Evolutionary conservation across 2,888 invertebrate species (phyloP), one percentile per base, ranked within the genome.

Genomic region (Tortrix viridana): DNA sequence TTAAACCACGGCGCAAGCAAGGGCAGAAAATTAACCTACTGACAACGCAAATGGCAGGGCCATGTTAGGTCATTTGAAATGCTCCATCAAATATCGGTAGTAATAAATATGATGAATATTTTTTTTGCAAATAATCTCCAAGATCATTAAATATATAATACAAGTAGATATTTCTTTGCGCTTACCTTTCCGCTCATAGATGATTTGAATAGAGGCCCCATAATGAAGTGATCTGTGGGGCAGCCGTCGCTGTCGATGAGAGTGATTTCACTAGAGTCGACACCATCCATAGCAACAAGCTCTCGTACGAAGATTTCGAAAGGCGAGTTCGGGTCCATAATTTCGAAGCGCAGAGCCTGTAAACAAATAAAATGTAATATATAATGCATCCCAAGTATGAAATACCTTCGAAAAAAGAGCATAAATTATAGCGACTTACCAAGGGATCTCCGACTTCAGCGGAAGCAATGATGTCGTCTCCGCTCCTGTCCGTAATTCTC

Each of bases 271-370:
- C 97, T 97, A 72, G 96, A 96, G 84, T 98, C 98, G 54, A 97
- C 96, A 56, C 98, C 98, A 82, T 98, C 98, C 96, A 98, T 96
- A 59, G 98, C 98, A 63, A 98, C 97, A 78, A 98, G 93, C 89
- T 98, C 98, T 67, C 98, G 95, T 37, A 98, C 98, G 84, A 98
- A 98, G 80, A 98, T 98, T 91, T 98, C 98, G 92, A 97, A 98
- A 32, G 98, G 98, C 77, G 97, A 97, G 91, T 97, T 96, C 79
- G 95, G 96, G 85, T 98, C 98, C 85, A 97, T 93, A 77, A 98
- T 98, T 90, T 98, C 97, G 92, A 98, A 98, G 81, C 96, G 95
- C 60, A 98, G 94, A 38, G 97, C 96, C 92, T 92, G 73, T 23
- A 79, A 73, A 56, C 14, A 61, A 72, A 71, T n/a, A 77, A 96